phyloP scores from a whole-genome alignment of 2,797 vertebrate species.

The Spondyliosoma cantharus region DNA sequence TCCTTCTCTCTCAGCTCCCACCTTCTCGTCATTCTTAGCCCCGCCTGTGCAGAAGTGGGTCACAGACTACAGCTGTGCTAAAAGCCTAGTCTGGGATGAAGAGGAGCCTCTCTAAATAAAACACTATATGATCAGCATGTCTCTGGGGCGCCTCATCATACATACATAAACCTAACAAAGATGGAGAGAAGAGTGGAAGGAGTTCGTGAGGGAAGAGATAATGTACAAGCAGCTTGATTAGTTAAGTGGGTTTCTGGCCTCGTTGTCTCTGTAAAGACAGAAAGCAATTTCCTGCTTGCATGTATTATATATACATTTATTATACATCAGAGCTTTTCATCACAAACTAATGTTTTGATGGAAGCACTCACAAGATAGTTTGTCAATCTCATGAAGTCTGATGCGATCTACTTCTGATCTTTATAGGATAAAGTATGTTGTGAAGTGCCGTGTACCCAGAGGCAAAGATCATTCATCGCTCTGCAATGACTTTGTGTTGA shows the following conservation, averaged over 20 bases:
- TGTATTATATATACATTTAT: constrained; percentile 5
- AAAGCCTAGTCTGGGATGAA: constrained; percentile 72
- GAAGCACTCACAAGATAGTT: not conserved
- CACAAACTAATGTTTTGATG: not conserved
- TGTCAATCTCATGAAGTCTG: not conserved
- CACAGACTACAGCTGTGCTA: constrained; percentile 77
- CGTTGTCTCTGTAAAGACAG: constrained; percentile 9
- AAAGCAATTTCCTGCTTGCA: constrained; percentile 12
- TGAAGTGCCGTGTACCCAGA: not conserved
- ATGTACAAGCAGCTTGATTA: constrained; percentile 31
- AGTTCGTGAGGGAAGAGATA: constrained; percentile 45
- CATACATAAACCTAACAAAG: constrained; percentile 53
- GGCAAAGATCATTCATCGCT: too few relatives aligned
- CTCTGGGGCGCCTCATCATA: constrained; percentile 54
- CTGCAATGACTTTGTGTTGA: too few relatives aligned
- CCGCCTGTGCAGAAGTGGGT: constrained; percentile 76
- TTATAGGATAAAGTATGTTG: too few relatives aligned
- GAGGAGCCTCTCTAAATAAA: constrained; percentile 79
- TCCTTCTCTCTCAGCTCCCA: constrained; percentile 31
- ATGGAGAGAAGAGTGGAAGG: constrained; percentile 32
- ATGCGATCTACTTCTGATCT: not conserved
- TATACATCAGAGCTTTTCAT: constrained; percentile 10
- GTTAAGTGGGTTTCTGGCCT: constrained; percentile 37
- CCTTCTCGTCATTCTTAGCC: constrained; percentile 42
- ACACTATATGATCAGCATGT: constrained; percentile 61